Evolutionary conservation across 2,888 invertebrate species (phyloP), one percentile per base, ranked within the genome.

Genomic region (Lacanobia oleracea): DNA sequence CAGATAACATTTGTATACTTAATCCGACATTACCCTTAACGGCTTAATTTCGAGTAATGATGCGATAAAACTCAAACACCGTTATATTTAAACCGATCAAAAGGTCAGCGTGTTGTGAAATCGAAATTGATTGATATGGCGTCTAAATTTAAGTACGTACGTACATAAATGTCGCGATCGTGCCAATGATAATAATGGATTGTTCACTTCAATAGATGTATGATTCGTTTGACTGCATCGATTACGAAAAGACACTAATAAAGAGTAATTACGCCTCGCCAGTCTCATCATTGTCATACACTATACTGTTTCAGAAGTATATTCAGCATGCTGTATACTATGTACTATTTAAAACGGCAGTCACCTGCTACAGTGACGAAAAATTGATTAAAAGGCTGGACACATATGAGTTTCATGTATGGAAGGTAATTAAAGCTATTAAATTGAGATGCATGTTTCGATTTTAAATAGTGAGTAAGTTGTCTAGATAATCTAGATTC

Each of bases 1-100:
- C 18, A 60, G 50, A 82, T 82, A 82, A 69, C 70, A 79, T 82
- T 81, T 75, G 56, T 75, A 67, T 62, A 61, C 67, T 69, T 78
- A 71, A 82, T 82, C 70, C 59, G 57, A 51, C 18, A 66, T 60
- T 74, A 67, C 59, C 37, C 48, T 45, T 74, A 82, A 79, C 67
- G 67, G 63, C 64, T 70, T 82, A 70, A 79, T 80, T 74, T 67
- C 56, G 7, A 74, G 65, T 73, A 57, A 69, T 68, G 51, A 67
- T 59, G 23, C 50, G 54, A 81, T 77, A 67, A 62, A 67, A 65
- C n/a, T n/a, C 27, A 53, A 12, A 6, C 66, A 60, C 21, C 27
- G n/a, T 56, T 67, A 79, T 51, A 62, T 63, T 61, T 57, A 53
- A 65, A 60, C 33, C 27, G 33, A 77, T 66, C 61, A 60, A 81